Conservation (phyloP, 1,140 invertebrate species). For the Trinorchestia longiramus region DNA sequence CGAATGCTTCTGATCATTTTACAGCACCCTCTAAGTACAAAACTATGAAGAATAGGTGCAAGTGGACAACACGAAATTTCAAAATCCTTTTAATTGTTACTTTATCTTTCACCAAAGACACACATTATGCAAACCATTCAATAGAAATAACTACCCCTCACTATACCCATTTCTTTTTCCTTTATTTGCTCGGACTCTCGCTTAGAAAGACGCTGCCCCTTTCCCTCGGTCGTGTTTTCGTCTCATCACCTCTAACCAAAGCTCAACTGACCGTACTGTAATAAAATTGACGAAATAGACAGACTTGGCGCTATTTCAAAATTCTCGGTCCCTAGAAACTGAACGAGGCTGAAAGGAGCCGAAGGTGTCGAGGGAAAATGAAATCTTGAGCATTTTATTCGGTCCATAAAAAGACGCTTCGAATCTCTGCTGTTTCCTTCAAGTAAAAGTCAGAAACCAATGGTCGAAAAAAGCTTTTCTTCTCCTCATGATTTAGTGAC, state of each 20-base stretch:
- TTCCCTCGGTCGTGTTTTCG: neutral
- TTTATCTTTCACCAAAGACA: too few relatives aligned
- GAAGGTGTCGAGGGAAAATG: conserved; percentile 14
- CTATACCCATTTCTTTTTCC: neutral
- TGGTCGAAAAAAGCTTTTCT: neutral
- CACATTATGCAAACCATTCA: too few relatives aligned
- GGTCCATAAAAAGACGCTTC: conserved; percentile 16
- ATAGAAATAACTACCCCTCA: neutral
- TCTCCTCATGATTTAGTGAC: too few relatives aligned
- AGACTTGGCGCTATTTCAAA: conserved; percentile 50
- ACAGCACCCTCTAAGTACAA: too few relatives aligned
- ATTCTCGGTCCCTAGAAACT: conserved; percentile 8
- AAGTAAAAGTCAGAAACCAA: neutral
- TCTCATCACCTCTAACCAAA: conserved; percentile 45
- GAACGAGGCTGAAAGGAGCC: conserved; percentile 20
- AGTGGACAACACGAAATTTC: too few relatives aligned
- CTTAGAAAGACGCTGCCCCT: neutral
- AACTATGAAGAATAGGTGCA: too few relatives aligned
- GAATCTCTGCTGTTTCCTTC: neutral
- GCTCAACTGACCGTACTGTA: conserved; percentile 46
- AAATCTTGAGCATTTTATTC: conserved; percentile 6
- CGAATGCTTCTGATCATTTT: too few relatives aligned
- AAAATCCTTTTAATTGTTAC: too few relatives aligned
- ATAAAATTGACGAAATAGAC: conserved; percentile 48
- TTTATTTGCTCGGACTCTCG: neutral